phyloP scores from a whole-genome alignment of 2,888 invertebrate species.

The Drosophila ochracea region DNA sequence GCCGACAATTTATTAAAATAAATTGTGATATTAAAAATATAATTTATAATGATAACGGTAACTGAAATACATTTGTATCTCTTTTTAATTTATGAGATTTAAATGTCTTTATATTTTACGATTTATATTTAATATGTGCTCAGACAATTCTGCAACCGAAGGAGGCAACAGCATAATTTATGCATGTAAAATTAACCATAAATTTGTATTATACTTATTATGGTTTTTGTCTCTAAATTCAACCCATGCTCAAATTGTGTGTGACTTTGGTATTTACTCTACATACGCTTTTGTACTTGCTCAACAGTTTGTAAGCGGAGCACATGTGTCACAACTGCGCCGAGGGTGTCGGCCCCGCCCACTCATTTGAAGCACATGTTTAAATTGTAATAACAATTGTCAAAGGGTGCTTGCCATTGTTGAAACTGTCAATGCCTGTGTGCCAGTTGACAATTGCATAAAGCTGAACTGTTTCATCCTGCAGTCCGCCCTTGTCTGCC shows the following conservation, averaged over 20 bases:
- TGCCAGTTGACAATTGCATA: constrained; percentile 65
- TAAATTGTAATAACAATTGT: constrained; percentile 73
- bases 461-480: constrained; percentile 29
- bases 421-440: constrained; percentile 62
- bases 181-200: neutral
- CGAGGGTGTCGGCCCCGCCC: constrained; percentile 34
- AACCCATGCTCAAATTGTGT: neutral
- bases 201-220: neutral
- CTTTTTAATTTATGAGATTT: neutral
- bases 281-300: neutral
- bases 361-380: constrained; percentile 57
- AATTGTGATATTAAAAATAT: neutral
- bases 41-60: neutral
- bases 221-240: too few relatives aligned
- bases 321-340: constrained; percentile 12
- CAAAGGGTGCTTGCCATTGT: constrained; percentile 59
- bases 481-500: neutral
- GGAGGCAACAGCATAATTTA: neutral
- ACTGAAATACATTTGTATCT: neutral
- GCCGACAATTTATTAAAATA: neutral
- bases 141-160: neutral
- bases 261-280: neutral
- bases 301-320: neutral
- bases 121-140: neutral
- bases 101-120: neutral